Evolutionary conservation across 2,888 invertebrate species (phyloP).

Genomic region (Pterobdella sp.): DNA sequence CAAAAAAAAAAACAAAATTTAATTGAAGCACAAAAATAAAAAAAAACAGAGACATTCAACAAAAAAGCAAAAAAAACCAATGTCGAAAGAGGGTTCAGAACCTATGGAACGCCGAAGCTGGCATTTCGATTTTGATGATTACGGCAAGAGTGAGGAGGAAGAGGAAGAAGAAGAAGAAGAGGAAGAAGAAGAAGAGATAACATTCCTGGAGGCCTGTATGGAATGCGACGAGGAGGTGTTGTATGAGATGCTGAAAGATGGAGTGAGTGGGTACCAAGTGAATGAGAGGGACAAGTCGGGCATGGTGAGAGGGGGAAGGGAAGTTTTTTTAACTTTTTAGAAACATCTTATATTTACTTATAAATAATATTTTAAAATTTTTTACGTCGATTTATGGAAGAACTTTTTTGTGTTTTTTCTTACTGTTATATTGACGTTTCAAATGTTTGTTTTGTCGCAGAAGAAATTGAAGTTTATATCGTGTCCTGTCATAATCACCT

Average conservation of each 20-base stretch:
- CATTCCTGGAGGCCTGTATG: conserved; percentile 45
- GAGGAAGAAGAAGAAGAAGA: conserved; percentile 12
- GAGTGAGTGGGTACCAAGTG: conserved; percentile 44
- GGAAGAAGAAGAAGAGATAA: conserved; percentile 42
- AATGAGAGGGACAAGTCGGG: conserved; percentile 47
- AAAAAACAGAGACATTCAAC: neutral
- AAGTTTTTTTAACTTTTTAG: too few species aligned
- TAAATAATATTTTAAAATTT: too few species aligned
- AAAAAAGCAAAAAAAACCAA: neutral
- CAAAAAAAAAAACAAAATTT: neutral
- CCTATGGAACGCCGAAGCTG: too few species aligned
- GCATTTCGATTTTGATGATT: too few species aligned
- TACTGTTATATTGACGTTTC: too few species aligned
- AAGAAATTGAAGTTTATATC: too few species aligned
- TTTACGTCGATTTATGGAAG: too few species aligned
- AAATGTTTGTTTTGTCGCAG: too few species aligned
- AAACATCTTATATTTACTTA: too few species aligned
- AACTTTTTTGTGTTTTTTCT: too few species aligned
- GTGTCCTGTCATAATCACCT: too few species aligned
- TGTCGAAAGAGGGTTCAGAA: neutral
- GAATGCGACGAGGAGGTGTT: conserved; percentile 46
- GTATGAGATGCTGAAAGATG: conserved; percentile 45
- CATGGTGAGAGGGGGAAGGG: conserved; percentile 39
- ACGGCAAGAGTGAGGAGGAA: too few species aligned
- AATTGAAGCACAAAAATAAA: neutral